phyloP scores from a whole-genome alignment of 1,140 invertebrate species.

The Anastrepha ludens region DNA sequence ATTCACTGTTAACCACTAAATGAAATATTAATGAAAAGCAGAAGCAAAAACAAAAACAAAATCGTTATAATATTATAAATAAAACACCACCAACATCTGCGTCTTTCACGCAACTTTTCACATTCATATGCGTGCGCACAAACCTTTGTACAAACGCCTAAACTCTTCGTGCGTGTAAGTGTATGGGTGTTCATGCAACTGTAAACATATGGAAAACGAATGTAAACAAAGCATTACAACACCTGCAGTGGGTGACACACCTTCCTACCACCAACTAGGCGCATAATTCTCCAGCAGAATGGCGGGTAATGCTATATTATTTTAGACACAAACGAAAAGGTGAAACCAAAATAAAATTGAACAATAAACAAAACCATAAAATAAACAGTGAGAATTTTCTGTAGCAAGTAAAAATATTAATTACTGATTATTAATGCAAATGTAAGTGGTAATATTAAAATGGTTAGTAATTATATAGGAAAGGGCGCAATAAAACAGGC shows the following conservation, averaged over 20 bases:
- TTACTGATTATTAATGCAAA: no score
- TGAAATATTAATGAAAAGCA: conserved; percentile 13
- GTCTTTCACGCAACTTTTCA: neutral
- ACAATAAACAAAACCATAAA: neutral
- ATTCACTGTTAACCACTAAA: neutral
- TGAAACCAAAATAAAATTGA: neutral
- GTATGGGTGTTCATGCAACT: neutral
- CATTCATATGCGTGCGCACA: neutral
- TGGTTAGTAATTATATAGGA: no score
- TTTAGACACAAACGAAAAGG: neutral
- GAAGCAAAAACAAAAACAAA: neutral
- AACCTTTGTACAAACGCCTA: neutral
- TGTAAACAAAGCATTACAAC: conserved; percentile 25
- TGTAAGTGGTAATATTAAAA: no score
- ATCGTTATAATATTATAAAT: neutral
- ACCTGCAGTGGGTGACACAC: neutral
- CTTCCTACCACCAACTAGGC: neutral
- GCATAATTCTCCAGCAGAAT: neutral
- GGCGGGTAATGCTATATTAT: neutral
- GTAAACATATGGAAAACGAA: neutral
- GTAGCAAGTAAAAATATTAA: no score
- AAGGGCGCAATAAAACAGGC: no score
- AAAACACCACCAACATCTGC: neutral
- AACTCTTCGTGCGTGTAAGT: neutral
- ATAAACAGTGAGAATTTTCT: neutral